Base-by-base conservation (phyloP, 1,140 invertebrate species). In the Micrasema minimum region DNA sequence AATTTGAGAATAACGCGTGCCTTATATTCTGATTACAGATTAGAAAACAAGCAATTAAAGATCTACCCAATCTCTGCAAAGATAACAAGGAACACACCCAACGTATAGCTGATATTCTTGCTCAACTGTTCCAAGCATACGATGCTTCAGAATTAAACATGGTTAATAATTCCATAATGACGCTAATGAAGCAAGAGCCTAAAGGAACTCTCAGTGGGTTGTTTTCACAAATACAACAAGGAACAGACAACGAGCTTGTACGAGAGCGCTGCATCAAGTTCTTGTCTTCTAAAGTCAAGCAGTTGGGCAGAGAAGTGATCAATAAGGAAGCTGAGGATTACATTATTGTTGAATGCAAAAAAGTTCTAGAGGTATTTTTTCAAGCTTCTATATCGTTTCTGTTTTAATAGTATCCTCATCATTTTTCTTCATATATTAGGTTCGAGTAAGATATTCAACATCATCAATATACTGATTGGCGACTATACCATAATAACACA, bases 41-140 rank as follows among this genome's bases (percentile, higher is more conserved):
- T 77, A 86, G 96, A 20, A 97, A 97, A 78, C 95, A 97, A 87
- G 96, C 95, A 6, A 97, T 98, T 71, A 97, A 96, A 86, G 93
- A 96, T 81, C 85, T 99, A 64, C 94, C 96, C 26, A 86, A 86
- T 20, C 85, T 98, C 57, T 97, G 95, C 77, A 95, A 95, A 80
- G 92, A 93, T 74, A 90, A 90, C 66, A 91, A 91, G 74, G 92
- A 94, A 73, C 89, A 94, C 78, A 90, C 96, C 4, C 87, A 90
- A 22, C 92, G 93, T 83, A 94, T 98, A 79, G 92, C 95, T 51
- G 95, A 98, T 82, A 95, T 97, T 72, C 86, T 98, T 59, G 92
- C 93, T 11, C 96, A 99, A 79, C 82, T 99, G 35, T 83, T 98
- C 48, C 91, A 95, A 79, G 90, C 94, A 41, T 92, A 96, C 77